Evolutionary conservation across 2,113 vertebrate species (phyloP).

Genomic region (Grantiella picta): DNA sequence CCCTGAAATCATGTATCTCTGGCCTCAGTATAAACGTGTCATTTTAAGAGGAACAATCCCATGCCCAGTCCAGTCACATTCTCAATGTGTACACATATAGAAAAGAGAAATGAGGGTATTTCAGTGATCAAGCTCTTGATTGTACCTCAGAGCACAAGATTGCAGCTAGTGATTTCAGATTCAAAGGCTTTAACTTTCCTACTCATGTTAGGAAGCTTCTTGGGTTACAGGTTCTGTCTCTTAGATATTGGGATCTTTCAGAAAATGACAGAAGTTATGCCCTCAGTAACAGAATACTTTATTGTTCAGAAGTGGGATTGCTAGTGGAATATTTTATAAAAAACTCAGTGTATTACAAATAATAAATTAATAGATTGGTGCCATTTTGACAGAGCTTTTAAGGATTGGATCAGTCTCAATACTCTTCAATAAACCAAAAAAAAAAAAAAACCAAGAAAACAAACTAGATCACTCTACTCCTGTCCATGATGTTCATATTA

Average conservation of each 20-base stretch:
- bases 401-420: not conserved
- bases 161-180: not conserved
- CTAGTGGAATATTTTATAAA: not conserved
- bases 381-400: not conserved
- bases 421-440: not conserved
- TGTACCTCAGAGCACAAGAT: not conserved
- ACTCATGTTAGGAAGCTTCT: not conserved
- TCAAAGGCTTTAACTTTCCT: not conserved
- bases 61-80: not conserved
- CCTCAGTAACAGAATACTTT: not conserved
- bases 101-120: not conserved
- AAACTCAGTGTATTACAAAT: not conserved
- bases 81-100: not conserved
- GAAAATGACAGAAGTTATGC: not conserved
- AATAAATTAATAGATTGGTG: not conserved
- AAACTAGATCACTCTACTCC: not conserved
- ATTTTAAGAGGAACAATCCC: not conserved
- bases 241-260: not conserved
- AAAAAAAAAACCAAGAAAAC: not conserved
- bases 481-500: not conserved
- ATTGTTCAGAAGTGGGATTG: rapidly evolving
- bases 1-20: not conserved
- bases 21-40: not conserved
- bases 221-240: not conserved
- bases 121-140: not conserved